These are phyloP conservation scores for Butorides virescens DNA, from an alignment of 2,113 vertebrate species.

Conservation along the genomic window DNA sequence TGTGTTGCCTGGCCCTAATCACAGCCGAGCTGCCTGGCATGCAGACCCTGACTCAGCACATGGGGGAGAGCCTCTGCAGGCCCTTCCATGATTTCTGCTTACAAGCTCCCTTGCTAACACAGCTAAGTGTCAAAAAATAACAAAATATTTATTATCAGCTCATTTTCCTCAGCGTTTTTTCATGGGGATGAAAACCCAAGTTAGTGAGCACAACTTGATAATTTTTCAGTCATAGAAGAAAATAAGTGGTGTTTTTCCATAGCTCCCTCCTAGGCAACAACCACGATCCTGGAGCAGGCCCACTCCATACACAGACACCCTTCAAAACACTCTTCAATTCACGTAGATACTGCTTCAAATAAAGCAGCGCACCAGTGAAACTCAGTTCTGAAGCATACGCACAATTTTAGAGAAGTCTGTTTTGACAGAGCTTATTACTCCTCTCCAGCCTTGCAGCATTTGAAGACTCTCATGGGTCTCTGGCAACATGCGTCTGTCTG, in stretches of 20 bases:
- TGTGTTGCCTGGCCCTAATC: background rate
- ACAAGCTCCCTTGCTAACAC: background rate
- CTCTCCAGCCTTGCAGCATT: background rate
- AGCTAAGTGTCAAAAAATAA: background rate
- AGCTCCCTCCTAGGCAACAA: background rate
- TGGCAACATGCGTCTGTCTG: background rate
- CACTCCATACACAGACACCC: background rate
- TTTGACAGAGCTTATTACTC: background rate
- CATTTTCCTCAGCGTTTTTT: background rate
- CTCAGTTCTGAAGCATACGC: rapidly evolving
- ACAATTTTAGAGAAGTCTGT: too few species aligned
- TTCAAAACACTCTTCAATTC: background rate
- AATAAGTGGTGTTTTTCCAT: background rate
- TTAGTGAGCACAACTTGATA: background rate
- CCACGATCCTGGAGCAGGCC: background rate
- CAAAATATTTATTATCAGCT: background rate
- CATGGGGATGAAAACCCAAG: background rate
- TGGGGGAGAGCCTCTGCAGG: background rate
- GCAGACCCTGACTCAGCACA: background rate
- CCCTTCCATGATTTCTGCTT: background rate
- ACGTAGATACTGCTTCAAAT: background rate
- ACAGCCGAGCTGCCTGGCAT: background rate
- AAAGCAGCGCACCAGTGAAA: background rate
- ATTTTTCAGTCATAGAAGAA: background rate
- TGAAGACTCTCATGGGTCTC: background rate